Evolutionary conservation across 1,140 invertebrate species (phyloP).

Genomic region (Lordiphosa mommai): DNA sequence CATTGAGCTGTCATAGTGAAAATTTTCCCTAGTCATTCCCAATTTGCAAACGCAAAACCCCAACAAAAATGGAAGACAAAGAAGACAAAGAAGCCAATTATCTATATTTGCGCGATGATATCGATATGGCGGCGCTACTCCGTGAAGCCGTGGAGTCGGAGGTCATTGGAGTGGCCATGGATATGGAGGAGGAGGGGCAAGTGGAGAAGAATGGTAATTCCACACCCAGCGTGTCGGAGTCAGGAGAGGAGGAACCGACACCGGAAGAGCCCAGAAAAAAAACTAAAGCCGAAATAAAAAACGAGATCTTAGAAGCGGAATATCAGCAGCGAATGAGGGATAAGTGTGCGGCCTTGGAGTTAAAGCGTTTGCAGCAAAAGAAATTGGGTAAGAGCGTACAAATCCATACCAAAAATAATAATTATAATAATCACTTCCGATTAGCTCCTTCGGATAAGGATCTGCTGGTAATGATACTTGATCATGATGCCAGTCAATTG

Average conservation of each 20-base stretch:
- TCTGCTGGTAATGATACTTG: background rate
- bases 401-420: background rate
- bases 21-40: background rate
- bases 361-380: background rate
- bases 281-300: background rate
- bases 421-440: background rate
- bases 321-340: background rate
- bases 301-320: background rate
- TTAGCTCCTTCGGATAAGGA: background rate
- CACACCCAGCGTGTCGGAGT: background rate
- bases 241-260: background rate
- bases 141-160: background rate
- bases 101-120: background rate
- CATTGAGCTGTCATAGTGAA: background rate
- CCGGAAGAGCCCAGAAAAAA: background rate
- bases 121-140: background rate
- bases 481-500: background rate
- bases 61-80: background rate
- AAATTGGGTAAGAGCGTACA: conserved; percentile 1
- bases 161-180: background rate
- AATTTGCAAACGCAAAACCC: background rate
- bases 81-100: background rate
- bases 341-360: background rate
- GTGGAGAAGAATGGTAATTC: background rate
- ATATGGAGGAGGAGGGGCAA: background rate